Percentiles rank a stretch among this genome's conserved stretches.
Conservation (phyloP, 2,888 invertebrate genomes). For the Drosophila suboccidentalis region DNA sequence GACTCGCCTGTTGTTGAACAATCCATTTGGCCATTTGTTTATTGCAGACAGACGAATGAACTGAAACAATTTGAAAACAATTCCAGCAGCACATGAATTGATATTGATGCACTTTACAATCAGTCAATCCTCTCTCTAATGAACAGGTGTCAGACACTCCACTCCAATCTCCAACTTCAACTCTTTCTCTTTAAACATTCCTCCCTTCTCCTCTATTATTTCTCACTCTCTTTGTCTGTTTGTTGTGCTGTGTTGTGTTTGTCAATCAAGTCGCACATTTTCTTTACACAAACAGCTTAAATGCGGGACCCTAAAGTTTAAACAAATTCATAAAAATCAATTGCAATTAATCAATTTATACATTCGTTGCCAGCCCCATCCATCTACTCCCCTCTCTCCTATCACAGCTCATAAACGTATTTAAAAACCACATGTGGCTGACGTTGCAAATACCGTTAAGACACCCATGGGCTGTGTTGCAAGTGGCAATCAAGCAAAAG, state of each 20-base stretch:
- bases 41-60: constrained; percentile 39
- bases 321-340: constrained; percentile 67
- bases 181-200: constrained; percentile 9
- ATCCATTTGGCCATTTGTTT: constrained; percentile 64
- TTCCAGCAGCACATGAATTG: constrained; percentile 15
- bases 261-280: constrained; percentile 14
- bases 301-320: constrained; percentile 30
- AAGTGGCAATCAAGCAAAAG: constrained; percentile 35
- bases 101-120: constrained; percentile 15
- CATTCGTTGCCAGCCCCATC: constrained; percentile 6
- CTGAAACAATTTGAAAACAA: constrained; percentile 24
- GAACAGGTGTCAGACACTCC: constrained; percentile 20
- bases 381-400: background rate
- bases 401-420: constrained; percentile 33
- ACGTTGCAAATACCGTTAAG: constrained; percentile 33
- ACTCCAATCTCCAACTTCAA: background rate
- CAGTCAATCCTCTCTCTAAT: constrained; percentile 6
- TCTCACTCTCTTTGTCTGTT: constrained; percentile 1
- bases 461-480: constrained; percentile 21
- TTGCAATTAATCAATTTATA: constrained; percentile 66
- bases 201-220: background rate
- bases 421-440: constrained; percentile 44
- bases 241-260: background rate
- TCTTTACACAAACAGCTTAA: constrained; percentile 18
- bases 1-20: constrained; percentile 63